Percentiles rank a stretch among this genome's conserved stretches.
These are phyloP conservation scores for Pogona vitticeps DNA, from an alignment of 2,113 vertebrate species.

Conservation along the genomic window DNA sequence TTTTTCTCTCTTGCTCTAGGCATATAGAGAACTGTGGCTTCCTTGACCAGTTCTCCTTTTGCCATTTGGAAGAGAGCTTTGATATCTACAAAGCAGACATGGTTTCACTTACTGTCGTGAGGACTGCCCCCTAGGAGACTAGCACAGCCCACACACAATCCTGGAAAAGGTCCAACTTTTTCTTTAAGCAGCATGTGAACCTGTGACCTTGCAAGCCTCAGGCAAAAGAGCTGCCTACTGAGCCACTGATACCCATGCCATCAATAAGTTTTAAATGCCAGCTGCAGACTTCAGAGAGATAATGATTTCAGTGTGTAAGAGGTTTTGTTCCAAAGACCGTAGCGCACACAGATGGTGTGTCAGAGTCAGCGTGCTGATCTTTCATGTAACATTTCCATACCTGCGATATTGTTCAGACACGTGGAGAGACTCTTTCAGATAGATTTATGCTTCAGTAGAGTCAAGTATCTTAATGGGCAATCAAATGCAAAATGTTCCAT, in stretches of 20 bases:
- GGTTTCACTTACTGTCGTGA: slow-evolving; percentile 51
- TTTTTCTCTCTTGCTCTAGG: slow-evolving; percentile 32
- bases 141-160: slow-evolving; percentile 62
- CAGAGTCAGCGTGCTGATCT: slow-evolving; percentile 59
- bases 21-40: slow-evolving; percentile 15
- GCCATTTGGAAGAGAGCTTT: slow-evolving; percentile 46
- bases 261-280: slow-evolving; percentile 68
- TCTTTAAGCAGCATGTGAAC: slow-evolving; percentile 62
- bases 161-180: slow-evolving; percentile 61
- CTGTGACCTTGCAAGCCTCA: slow-evolving; percentile 59
- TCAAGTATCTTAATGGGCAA: slow-evolving; percentile 63
- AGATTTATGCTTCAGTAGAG: slow-evolving; percentile 53
- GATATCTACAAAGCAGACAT: slow-evolving; percentile 42
- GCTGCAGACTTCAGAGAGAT: slow-evolving; percentile 60
- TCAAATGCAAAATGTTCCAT: slow-evolving; percentile 62
- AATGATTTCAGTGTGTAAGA: slow-evolving; percentile 65
- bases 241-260: slow-evolving; percentile 62
- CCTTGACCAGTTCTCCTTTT: slow-evolving; percentile 14
- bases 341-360: slow-evolving; percentile 53
- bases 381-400: slow-evolving; percentile 58
- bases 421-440: slow-evolving; percentile 61
- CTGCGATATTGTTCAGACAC: slow-evolving; percentile 55
- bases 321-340: slow-evolving; percentile 57
- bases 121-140: slow-evolving; percentile 45
- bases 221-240: slow-evolving; percentile 65